These are phyloP conservation scores for Holcopasites calliopsidis DNA, from an alignment of 1,140 invertebrate species.

Conservation along the genomic window DNA sequence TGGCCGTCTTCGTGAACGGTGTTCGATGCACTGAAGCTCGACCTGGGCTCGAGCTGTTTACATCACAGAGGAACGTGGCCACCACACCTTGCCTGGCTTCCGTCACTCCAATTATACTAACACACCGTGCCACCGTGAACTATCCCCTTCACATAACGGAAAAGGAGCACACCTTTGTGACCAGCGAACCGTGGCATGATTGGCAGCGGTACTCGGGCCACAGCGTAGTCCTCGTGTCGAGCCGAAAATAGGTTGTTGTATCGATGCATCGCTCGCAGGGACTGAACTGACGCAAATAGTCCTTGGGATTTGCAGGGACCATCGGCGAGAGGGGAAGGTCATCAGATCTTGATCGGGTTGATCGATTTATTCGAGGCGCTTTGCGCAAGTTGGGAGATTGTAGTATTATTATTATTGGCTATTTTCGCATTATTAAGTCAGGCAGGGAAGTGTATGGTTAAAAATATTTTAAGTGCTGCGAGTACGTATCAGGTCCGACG, in stretches of 20 bases:
- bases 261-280: conserved; percentile 40
- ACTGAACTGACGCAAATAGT: conserved; percentile 53
- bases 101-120: conserved; percentile 60
- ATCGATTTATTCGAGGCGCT: not conserved
- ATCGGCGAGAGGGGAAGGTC: conserved; percentile 50
- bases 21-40: conserved; percentile 62
- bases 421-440: too few species aligned
- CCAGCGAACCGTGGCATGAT: conserved; percentile 63
- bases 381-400: too few species aligned
- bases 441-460: too few species aligned
- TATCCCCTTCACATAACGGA: conserved; percentile 39
- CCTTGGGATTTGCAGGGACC: conserved; percentile 8
- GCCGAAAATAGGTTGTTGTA: conserved; percentile 45
- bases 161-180: conserved; percentile 63
- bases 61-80: conserved; percentile 58
- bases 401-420: too few species aligned
- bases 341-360: conserved; percentile 28
- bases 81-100: conserved; percentile 66
- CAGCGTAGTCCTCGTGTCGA: conserved; percentile 29
- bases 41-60: conserved; percentile 59
- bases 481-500: too few species aligned
- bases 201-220: conserved; percentile 52
- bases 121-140: conserved; percentile 46
- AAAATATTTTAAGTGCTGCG: too few species aligned
- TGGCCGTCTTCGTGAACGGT: conserved; percentile 58